Conservation (phyloP, 2,888 invertebrate species). For the Caenorhabditis zanzibari region DNA sequence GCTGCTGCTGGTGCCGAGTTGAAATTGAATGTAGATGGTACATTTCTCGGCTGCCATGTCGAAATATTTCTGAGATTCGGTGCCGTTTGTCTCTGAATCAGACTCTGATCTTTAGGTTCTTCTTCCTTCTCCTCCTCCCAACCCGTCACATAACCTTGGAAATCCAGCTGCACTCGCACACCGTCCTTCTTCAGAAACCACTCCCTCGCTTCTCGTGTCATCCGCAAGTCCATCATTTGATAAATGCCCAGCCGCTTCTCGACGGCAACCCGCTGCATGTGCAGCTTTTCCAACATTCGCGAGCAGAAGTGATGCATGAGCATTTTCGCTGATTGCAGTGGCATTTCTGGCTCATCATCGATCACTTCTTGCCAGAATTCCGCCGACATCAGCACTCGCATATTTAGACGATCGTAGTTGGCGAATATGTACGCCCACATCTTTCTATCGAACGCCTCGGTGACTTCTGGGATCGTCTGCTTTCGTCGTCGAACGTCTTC, state of each 20-base stretch:
- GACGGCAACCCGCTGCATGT: not conserved
- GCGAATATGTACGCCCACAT: slow-evolving; percentile 26
- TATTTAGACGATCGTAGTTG: not conserved
- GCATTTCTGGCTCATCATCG: not conserved
- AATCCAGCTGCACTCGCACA: slow-evolving; percentile 2
- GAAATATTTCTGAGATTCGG: not conserved
- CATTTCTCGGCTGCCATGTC: not conserved
- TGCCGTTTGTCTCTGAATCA: not conserved
- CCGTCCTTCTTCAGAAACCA: slow-evolving; percentile 28
- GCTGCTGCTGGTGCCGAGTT: not conserved
- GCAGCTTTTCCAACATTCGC: slow-evolving; percentile 16
- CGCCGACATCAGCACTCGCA: not conserved
- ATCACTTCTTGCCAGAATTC: slow-evolving; percentile 31
- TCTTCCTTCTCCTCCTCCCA: not conserved
- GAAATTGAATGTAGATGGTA: not conserved
- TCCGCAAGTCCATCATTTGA: not conserved
- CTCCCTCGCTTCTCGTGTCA: not conserved
- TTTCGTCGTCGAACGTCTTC: not conserved
- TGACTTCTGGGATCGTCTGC: not conserved
- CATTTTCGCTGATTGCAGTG: slow-evolving; percentile 2
- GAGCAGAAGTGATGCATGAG: slow-evolving; percentile 7
- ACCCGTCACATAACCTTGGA: not conserved
- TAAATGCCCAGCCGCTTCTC: not conserved
- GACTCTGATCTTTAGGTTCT: not conserved
- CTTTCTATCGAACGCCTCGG: not conserved